phyloP scores from a whole-genome alignment of 1,140 invertebrate genomes.

The Diorhabda carinulata region DNA sequence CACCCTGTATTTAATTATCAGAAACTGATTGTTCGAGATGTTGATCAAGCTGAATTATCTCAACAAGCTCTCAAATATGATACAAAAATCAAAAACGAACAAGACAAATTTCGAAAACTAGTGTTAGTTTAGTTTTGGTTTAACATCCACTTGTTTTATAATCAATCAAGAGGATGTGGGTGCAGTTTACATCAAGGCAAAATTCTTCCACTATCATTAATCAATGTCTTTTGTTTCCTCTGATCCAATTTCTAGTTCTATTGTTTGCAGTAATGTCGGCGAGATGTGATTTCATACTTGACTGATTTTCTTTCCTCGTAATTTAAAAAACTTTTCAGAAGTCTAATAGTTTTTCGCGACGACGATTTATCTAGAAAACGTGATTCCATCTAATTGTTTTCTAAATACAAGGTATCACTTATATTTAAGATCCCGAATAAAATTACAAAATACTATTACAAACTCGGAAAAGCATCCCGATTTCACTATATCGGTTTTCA shows the following conservation, averaged over 20 bases:
- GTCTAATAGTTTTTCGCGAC: slow-evolving; percentile 8
- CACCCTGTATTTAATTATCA: too few species aligned
- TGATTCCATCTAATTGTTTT: too few species aligned
- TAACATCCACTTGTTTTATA: slow-evolving; percentile 24
- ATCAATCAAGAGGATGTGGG: slow-evolving; percentile 28
- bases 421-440: too few species aligned
- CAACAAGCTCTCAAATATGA: too few species aligned
- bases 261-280: slow-evolving; percentile 34
- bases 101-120: too few species aligned
- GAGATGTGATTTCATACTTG: slow-evolving; percentile 34
- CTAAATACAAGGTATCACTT: too few species aligned
- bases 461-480: too few species aligned
- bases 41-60: too few species aligned
- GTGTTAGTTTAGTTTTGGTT: not conserved
- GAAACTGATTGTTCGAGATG: too few species aligned
- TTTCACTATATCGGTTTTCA: too few species aligned
- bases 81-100: too few species aligned
- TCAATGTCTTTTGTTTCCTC: slow-evolving; percentile 35
- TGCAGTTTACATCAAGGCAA: slow-evolving; percentile 29
- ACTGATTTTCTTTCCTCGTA: slow-evolving; percentile 20
- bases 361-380: not conserved
- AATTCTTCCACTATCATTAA: slow-evolving; percentile 34
- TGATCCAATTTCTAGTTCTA: slow-evolving; percentile 36
- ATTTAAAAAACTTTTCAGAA: slow-evolving; percentile 16
- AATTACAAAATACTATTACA: too few species aligned